Evolutionary conservation across 2,888 invertebrate species (phyloP).

Genomic region (Scaptomyza caliginosa): DNA sequence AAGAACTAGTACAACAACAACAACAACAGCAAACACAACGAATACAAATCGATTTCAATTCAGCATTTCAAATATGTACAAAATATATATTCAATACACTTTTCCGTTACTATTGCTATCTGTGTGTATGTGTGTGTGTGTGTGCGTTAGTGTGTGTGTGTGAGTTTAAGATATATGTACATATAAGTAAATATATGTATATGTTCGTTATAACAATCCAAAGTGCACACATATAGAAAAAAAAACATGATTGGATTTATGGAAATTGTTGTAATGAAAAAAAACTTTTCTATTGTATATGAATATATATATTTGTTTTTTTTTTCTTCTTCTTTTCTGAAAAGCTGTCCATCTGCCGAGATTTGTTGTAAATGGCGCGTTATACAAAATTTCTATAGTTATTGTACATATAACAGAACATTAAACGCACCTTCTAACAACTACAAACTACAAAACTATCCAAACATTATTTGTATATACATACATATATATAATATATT

Average conservation of each 20-base stretch:
- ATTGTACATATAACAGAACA: conserved; percentile 46
- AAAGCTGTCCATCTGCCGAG: conserved; percentile 35
- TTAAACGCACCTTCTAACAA: conserved; percentile 55
- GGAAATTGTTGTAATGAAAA: conserved; percentile 39
- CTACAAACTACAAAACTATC: conserved; percentile 2
- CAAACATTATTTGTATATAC: neutral
- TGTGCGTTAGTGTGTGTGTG: conserved; percentile 27
- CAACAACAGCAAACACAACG: conserved; percentile 32
- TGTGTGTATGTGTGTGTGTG: conserved; percentile 18
- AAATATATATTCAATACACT: conserved; percentile 28
- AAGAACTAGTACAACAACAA: conserved; percentile 27
- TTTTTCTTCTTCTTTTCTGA: too few relatives aligned
- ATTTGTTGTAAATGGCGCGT: conserved; percentile 62
- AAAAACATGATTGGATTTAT: conserved; percentile 60
- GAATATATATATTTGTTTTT: conserved; percentile 21
- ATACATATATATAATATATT: conserved; percentile 26
- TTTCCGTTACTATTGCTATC: conserved; percentile 33
- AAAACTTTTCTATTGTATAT: neutral
- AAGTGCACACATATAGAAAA: conserved; percentile 30
- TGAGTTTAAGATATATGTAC: conserved; percentile 18
- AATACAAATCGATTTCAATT: conserved; percentile 51
- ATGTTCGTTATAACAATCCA: conserved; percentile 1
- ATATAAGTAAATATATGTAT: neutral
- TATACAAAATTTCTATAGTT: conserved; percentile 46
- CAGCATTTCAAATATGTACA: conserved; percentile 42